Percentiles rank a stretch among this genome's conserved stretches.
phyloP scores from a whole-genome alignment of 2,113 vertebrate species.

The Bubo blakistoni region DNA sequence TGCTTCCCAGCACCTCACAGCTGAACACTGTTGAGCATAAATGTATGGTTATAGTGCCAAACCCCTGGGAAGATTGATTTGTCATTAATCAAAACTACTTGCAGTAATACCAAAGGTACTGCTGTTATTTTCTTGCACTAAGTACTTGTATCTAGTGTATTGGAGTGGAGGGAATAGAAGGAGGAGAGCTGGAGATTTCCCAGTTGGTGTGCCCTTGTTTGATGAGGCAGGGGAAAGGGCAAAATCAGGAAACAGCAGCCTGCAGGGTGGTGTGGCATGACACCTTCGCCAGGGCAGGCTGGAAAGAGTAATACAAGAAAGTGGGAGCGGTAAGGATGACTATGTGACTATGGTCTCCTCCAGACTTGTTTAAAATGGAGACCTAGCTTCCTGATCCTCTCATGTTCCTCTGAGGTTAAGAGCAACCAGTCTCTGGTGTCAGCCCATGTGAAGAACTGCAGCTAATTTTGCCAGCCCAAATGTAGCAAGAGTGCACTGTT shows the following conservation, averaged over 20 bases:
- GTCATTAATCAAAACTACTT: neutral
- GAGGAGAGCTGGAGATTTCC: neutral
- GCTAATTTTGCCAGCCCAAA: neutral
- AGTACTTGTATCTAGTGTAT: neutral
- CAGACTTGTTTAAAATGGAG: neutral
- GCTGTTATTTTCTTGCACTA: neutral
- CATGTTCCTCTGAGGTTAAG: neutral
- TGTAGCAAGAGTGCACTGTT: neutral
- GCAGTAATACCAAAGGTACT: neutral
- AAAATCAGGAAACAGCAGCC: neutral
- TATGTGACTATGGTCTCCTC: neutral
- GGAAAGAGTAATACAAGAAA: neutral
- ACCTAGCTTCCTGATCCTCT: neutral
- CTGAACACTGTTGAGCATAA: neutral
- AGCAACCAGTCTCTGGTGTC: neutral
- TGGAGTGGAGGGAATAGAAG: neutral
- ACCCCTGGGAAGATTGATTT: neutral
- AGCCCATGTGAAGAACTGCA: neutral
- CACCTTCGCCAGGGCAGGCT: neutral
- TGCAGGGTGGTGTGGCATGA: neutral
- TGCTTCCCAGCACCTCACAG: neutral
- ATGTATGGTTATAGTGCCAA: neutral
- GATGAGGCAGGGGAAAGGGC: neutral
- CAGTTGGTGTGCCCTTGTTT: neutral
- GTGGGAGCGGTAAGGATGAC: neutral